Evolutionary conservation across 2,113 vertebrate species (phyloP).

Genomic region (Epinephelus moara): DNA sequence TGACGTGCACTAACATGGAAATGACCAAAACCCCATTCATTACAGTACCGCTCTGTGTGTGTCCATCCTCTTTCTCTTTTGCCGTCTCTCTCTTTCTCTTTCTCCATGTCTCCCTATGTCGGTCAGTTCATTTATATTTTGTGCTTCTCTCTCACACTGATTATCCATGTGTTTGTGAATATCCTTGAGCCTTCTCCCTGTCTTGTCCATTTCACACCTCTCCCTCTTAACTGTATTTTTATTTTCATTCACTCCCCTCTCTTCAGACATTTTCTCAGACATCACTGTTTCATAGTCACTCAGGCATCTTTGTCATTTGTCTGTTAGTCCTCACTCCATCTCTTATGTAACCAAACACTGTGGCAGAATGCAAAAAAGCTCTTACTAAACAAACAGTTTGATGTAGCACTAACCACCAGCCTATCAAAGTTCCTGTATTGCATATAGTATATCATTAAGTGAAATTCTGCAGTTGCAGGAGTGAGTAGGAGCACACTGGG

Average conservation of each 20-base stretch:
- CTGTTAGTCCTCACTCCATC: slow-evolving; percentile 11
- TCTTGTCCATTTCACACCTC: slow-evolving; percentile 24
- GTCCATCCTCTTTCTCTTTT: slow-evolving; percentile 1
- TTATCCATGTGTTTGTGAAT: slow-evolving; percentile 17
- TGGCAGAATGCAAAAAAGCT: slow-evolving; percentile 23
- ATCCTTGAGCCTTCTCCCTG: slow-evolving; percentile 4
- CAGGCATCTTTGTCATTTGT: slow-evolving; percentile 3
- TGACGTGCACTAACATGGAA: slow-evolving; percentile 65
- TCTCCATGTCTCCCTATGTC: background rate
- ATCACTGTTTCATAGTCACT: slow-evolving; percentile 20
- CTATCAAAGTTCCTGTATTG: background rate
- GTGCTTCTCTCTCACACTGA: background rate
- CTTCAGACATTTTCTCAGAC: slow-evolving; percentile 6
- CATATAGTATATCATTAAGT: slow-evolving; percentile 3
- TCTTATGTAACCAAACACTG: slow-evolving; percentile 9
- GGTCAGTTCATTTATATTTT: background rate
- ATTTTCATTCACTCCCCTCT: background rate
- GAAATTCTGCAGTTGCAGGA: slow-evolving; percentile 1
- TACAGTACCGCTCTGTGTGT: slow-evolving; percentile 21
- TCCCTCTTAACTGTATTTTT: slow-evolving; percentile 12
- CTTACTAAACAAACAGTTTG: slow-evolving; percentile 13
- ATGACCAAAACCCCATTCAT: slow-evolving; percentile 65
- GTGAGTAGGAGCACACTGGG: background rate
- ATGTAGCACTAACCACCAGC: background rate
- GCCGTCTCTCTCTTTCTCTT: slow-evolving; percentile 9